A percentile compares a stretch with the other conserved stretches of the same genome.
phyloP scores from a whole-genome alignment of 2,113 vertebrate genomes.

The Oryzias melastigma region DNA sequence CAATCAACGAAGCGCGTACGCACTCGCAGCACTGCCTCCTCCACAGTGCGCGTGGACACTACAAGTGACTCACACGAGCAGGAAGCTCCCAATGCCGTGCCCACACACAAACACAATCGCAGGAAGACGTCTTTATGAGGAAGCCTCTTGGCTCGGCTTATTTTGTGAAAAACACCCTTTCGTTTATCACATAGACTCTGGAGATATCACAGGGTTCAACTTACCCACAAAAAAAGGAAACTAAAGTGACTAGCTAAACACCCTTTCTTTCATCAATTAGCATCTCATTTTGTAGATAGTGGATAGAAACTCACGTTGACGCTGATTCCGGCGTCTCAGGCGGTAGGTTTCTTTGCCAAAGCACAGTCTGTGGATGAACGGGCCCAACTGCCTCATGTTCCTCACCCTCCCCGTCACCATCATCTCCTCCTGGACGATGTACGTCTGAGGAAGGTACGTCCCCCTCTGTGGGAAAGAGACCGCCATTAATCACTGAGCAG shows the following conservation, averaged over 20 bases:
- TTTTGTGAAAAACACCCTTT: slow-evolving; percentile 24
- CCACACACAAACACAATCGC: slow-evolving; percentile 47
- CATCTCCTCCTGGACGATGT: slow-evolving; percentile 96
- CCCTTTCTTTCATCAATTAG: not conserved
- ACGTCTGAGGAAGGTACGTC: slow-evolving; percentile 91
- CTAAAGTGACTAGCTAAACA: slow-evolving; percentile 8
- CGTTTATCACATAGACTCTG: not conserved
- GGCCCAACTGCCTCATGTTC: slow-evolving; percentile 88
- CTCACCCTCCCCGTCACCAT: slow-evolving; percentile 84
- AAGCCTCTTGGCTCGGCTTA: slow-evolving; percentile 31
- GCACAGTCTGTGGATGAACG: slow-evolving; percentile 91
- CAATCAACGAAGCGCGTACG: slow-evolving; percentile 42
- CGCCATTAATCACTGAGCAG: slow-evolving; percentile 44
- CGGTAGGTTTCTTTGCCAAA: slow-evolving; percentile 90
- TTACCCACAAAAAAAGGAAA: slow-evolving; percentile 7
- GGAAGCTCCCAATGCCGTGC: slow-evolving; percentile 61
- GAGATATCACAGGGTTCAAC: slow-evolving; percentile 20
- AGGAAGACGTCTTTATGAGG: slow-evolving; percentile 17
- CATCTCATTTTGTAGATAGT: slow-evolving; percentile 1
- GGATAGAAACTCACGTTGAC: slow-evolving; percentile 80
- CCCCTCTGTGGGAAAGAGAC: slow-evolving; percentile 81
- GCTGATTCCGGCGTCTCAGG: slow-evolving; percentile 80
- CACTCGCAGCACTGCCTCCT: slow-evolving; percentile 57
- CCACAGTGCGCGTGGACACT: slow-evolving; percentile 55
- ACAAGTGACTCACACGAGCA: slow-evolving; percentile 64